Percentiles rank a stretch among this genome's conserved stretches.
Conservation (phyloP, 2,888 invertebrate species). For the Tyria jacobaeae region DNA sequence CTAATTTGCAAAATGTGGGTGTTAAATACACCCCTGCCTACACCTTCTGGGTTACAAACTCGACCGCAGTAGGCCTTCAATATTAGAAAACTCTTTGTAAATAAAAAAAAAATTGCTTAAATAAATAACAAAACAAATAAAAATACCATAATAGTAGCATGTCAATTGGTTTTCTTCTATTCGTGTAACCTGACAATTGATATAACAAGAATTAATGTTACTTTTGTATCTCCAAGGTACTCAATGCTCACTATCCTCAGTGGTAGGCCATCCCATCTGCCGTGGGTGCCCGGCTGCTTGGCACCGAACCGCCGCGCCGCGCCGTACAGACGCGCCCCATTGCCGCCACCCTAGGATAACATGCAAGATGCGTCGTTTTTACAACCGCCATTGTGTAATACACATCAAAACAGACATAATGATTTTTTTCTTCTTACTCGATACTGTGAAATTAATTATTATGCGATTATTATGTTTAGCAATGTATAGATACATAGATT, state of each 20-base stretch:
- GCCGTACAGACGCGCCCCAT: constrained; percentile 26
- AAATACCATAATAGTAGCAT: background rate
- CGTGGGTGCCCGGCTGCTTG: constrained; percentile 22
- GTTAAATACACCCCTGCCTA: too few species aligned
- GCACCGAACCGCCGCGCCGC: constrained; percentile 16
- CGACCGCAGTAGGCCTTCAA: too few species aligned
- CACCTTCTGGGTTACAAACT: too few species aligned
- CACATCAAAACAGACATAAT: constrained; percentile 16
- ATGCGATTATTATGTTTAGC: background rate
- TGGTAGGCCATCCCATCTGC: constrained; percentile 26
- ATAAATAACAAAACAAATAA: background rate
- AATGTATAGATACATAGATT: background rate
- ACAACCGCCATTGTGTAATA: constrained; percentile 26
- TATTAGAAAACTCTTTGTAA: too few species aligned
- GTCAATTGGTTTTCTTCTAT: background rate
- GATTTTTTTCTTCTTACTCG: constrained; percentile 8
- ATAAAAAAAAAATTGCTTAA: too few species aligned
- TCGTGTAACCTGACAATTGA: background rate
- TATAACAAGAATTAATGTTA: background rate
- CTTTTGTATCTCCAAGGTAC: constrained; percentile 5
- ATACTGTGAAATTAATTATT: background rate
- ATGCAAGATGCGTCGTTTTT: constrained; percentile 23
- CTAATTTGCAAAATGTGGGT: too few species aligned
- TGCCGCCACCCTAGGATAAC: constrained; percentile 24
- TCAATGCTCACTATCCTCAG: background rate